Evolutionary conservation across 2,113 vertebrate species (phyloP).

Genomic region (Oceanites oceanicus): DNA sequence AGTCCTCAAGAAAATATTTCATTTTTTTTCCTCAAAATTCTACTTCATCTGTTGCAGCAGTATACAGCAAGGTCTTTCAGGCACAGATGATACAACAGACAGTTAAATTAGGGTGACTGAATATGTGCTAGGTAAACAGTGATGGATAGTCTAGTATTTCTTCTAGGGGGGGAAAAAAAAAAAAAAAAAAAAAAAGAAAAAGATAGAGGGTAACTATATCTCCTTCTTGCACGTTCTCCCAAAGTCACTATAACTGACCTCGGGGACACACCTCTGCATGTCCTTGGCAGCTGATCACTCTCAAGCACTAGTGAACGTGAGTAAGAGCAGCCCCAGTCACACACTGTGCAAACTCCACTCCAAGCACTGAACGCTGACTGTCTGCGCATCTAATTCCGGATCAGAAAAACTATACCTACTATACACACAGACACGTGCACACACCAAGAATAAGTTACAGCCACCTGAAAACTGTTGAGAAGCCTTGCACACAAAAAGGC

Average conservation of each 20-base stretch:
- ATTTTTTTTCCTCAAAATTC: neutral
- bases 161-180: too few species aligned
- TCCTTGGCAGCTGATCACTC: neutral
- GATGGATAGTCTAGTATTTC: neutral
- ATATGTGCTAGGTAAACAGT: neutral
- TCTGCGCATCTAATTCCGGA: neutral
- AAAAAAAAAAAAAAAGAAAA: too few species aligned
- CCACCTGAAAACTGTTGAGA: neutral
- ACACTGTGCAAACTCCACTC: neutral
- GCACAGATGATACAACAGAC: neutral
- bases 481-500: neutral
- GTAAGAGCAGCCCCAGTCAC: neutral
- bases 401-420: neutral
- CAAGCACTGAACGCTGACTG: fast-evolving
- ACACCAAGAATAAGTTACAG: neutral
- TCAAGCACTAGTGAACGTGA: fast-evolving
- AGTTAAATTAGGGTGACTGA: neutral
- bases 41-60: neutral
- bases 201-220: neutral
- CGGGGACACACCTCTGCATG: fast-evolving
- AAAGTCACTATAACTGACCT: too few species aligned
- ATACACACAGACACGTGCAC: fast-evolving
- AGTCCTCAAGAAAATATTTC: neutral
- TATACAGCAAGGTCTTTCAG: neutral
- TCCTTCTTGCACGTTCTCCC: neutral